Evolutionary conservation across 2,888 invertebrate genomes (phyloP), one percentile per base, ranked within the genome.

Genomic region (Chrysotoxum bicinctum): DNA sequence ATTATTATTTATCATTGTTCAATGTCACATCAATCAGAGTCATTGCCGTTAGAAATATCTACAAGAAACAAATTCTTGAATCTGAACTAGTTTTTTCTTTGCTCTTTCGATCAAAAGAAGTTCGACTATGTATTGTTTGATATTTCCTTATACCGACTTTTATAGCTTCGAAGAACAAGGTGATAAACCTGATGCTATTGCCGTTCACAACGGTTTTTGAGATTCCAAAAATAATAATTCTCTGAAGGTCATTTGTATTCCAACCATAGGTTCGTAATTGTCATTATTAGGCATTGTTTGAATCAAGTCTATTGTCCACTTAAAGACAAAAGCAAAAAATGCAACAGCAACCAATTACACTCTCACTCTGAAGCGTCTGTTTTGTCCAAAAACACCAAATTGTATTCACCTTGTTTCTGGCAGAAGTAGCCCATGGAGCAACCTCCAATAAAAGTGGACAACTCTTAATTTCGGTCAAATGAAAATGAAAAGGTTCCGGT

Each of bases 401-500:
- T 66, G n/a, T 50, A 14, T 50, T 66, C 50, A 50, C 50, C 66
- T 66, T 66, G 66, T 66, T 56, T 50, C 14, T 32, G 10, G n/a
- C 48, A 35, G 66, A 66, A 50, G 45, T 66, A 50, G 50, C 50
- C 35, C 50, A 50, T 66, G 50, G 50, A 35, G 50, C 66, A 66
- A 66, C 66, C 66, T 66, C 66, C 66, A 35, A 66, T 35, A 21
- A 66, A 45, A 56, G 64, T 74, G 78, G 62, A 56, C 37, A 75
- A 84, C 84, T 84, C 54, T 84, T 84, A 54, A 68, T 84, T 84
- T 84, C 84, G 60, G 79, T 48, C 64, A 48, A 70, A 68, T 66
- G 84, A 84, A 84, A 84, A 75, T 75, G 84, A 84, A 84, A 84
- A 84, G 52, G 75, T 79, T 79, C 84, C 84, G 84, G 84, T 84